These are phyloP conservation scores for Macaca mulatta DNA, from an alignment of 2,113 vertebrate species.

Conservation along the genomic window DNA sequence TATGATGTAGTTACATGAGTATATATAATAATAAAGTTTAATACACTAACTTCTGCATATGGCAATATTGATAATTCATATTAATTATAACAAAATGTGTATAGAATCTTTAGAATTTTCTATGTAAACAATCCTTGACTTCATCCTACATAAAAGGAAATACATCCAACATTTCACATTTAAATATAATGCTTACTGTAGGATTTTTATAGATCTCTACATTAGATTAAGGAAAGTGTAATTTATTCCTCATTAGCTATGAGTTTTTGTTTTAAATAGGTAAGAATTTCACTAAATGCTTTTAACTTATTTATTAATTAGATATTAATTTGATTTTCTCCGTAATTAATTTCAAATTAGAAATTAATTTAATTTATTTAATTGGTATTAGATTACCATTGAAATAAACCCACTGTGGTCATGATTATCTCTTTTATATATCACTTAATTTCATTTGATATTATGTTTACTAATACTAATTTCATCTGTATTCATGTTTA, in stretches of 20 bases:
- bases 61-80: neutral
- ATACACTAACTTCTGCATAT: neutral
- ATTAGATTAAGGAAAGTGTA: neutral
- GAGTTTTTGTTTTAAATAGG: neutral
- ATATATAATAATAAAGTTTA: conserved; percentile 12
- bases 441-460: conserved; percentile 16
- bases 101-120: neutral
- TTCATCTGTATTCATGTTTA: neutral
- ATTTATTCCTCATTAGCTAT: neutral
- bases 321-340: neutral
- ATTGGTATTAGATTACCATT: neutral
- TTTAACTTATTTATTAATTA: neutral
- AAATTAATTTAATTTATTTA: neutral
- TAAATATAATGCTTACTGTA: neutral
- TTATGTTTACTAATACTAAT: neutral
- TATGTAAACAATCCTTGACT: neutral
- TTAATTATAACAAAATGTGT: neutral
- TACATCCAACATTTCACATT: neutral
- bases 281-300: neutral
- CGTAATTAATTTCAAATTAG: neutral
- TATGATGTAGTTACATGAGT: neutral
- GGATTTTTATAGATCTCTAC: neutral
- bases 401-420: neutral
- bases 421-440: neutral
- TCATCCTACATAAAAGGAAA: neutral